These are phyloP conservation scores for Hypanus sabinus DNA, from an alignment of 2,113 vertebrate genomes.

Conservation along the genomic window DNA sequence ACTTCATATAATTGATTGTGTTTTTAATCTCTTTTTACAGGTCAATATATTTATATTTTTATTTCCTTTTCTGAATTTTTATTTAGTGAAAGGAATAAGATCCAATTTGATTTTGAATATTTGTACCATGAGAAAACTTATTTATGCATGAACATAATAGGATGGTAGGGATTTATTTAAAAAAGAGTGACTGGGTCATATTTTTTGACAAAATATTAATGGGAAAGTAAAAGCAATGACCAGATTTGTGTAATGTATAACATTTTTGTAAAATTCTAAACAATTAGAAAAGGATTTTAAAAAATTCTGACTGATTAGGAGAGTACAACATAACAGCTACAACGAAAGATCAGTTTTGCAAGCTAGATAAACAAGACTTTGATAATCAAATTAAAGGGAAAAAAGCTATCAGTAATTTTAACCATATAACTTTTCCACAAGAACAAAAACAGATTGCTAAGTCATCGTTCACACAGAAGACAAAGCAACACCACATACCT, in stretches of 20 bases:
- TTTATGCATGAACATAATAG: background rate
- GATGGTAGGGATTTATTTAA: background rate
- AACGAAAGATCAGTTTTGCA: background rate
- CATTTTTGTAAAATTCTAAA: background rate
- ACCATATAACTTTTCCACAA: background rate
- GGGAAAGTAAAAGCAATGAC: background rate
- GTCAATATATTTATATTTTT: too few species aligned
- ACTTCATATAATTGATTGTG: too few species aligned
- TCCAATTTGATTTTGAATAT: background rate
- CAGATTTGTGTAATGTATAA: background rate
- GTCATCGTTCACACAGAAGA: background rate
- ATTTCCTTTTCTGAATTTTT: too few species aligned
- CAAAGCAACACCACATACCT: conserved; percentile 54
- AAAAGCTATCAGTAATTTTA: background rate
- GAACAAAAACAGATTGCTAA: background rate
- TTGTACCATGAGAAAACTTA: background rate
- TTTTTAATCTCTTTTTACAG: too few species aligned
- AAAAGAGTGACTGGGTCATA: background rate
- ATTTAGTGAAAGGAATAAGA: background rate
- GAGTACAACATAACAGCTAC: background rate
- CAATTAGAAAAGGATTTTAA: background rate
- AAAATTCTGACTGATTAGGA: background rate
- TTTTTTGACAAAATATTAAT: background rate
- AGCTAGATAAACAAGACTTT: background rate
- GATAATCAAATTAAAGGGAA: too few species aligned